phyloP scores from a whole-genome alignment of 1,140 invertebrate species.

The Euura saliciscinereae region DNA sequence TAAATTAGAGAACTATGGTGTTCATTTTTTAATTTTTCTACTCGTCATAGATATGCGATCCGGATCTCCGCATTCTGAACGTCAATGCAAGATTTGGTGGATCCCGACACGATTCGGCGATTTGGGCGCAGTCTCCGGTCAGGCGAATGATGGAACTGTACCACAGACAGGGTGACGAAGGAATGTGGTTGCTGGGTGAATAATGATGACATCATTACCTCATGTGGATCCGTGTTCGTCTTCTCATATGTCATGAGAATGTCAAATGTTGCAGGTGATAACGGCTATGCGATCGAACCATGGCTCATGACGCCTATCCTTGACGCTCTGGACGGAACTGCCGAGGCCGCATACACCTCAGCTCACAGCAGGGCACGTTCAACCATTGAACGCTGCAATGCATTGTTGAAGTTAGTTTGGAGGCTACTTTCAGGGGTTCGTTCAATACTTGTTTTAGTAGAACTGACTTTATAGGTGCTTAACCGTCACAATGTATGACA shows the following conservation, averaged over 20 bases:
- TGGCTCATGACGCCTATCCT: constrained; percentile 48
- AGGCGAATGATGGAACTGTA: constrained; percentile 17
- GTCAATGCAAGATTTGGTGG: constrained; percentile 37
- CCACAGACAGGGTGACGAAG: not conserved
- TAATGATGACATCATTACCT: not conserved
- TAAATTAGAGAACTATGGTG: not conserved
- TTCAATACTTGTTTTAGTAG: no score
- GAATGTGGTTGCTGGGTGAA: no score
- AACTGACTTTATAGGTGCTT: not conserved
- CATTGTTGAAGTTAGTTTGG: constrained; percentile 37
- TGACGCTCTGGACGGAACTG: constrained; percentile 27
- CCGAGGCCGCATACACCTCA: constrained; percentile 38
- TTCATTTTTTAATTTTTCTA: not conserved
- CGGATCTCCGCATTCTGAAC: constrained; percentile 6
- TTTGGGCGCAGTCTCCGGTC: constrained; percentile 32
- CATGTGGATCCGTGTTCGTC: no score
- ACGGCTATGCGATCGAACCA: constrained; percentile 45
- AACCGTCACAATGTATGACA: constrained; percentile 30
- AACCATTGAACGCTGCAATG: constrained; percentile 48
- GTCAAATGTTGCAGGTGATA: constrained; percentile 35
- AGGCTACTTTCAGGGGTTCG: not conserved
- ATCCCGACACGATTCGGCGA: constrained; percentile 32
- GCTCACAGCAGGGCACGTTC: constrained; percentile 33
- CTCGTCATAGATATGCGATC: no score
- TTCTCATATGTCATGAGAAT: not conserved